Conservation (phyloP, 2,888 invertebrate genomes). For the Thalpophila matura region DNA sequence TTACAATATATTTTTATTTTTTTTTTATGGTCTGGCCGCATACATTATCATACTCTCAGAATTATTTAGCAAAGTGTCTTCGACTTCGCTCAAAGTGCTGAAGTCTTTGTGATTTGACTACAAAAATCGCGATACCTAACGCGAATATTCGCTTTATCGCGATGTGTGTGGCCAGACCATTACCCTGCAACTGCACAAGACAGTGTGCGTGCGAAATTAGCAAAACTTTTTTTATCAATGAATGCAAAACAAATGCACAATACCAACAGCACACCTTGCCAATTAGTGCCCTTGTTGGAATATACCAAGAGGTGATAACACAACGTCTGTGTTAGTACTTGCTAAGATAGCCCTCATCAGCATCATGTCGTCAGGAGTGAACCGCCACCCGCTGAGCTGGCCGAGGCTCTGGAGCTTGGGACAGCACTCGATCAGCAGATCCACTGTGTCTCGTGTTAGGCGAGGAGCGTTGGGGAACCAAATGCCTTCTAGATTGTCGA, state of each 20-base stretch:
- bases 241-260: conserved; percentile 43
- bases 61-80: too few species aligned
- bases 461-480: conserved; percentile 93
- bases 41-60: too few species aligned
- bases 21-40: too few species aligned
- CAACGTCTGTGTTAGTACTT: conserved; percentile 92
- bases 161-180: too few species aligned
- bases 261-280: not conserved
- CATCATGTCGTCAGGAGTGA: conserved; percentile 92
- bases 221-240: not conserved
- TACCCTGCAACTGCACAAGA: too few species aligned
- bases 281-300: conserved; percentile 82
- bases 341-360: conserved; percentile 92
- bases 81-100: too few species aligned
- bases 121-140: too few species aligned
- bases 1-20: not conserved
- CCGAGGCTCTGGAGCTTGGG: conserved; percentile 92
- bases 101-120: too few species aligned
- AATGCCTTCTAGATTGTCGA: conserved; percentile 92
- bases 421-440: conserved; percentile 92
- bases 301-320: conserved; percentile 91
- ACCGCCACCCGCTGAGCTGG: conserved; percentile 93
- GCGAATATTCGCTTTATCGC: too few species aligned
- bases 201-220: too few species aligned
- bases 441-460: conserved; percentile 91